A percentile compares a stretch with the other conserved stretches of the same genome.
Evolutionary conservation across 2,888 invertebrate species (phyloP).

Genomic region (Conistra vaccinii): DNA sequence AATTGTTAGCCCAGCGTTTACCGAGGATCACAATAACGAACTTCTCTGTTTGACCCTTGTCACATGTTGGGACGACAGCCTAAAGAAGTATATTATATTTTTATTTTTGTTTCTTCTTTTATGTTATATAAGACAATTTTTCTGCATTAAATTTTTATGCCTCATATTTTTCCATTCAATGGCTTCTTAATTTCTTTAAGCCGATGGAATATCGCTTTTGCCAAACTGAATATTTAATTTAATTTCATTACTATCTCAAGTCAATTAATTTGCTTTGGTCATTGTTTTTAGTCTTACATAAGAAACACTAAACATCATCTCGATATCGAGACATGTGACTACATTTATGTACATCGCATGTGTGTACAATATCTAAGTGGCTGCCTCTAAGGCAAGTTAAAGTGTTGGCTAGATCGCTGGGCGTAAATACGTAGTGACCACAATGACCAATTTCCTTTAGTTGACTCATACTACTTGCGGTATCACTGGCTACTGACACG

Average conservation of each 20-base stretch:
- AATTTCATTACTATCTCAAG: neutral
- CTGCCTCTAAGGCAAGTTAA: conserved; percentile 53
- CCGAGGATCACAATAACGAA: conserved; percentile 47
- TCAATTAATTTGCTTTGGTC: neutral
- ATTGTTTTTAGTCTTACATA: neutral
- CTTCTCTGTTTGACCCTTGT: conserved; percentile 57
- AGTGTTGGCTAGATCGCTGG: conserved; percentile 57
- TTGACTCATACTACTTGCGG: conserved; percentile 60
- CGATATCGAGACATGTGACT: conserved; percentile 22
- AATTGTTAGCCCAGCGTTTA: conserved; percentile 47
- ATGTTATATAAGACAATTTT: neutral
- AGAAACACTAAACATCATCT: neutral
- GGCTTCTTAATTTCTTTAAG: neutral
- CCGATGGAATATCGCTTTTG: neutral
- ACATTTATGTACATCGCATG: conserved; percentile 37
- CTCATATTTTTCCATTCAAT: conserved; percentile 17
- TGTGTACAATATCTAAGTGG: conserved; percentile 54
- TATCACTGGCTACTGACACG: conserved; percentile 48
- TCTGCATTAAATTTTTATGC: neutral
- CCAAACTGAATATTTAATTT: neutral
- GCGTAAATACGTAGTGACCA: conserved; percentile 62
- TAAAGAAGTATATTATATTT: conserved; percentile 36
- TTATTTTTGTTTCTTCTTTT: conserved; percentile 19
- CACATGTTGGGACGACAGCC: conserved; percentile 31
- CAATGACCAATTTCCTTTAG: conserved; percentile 64